Percentiles rank a stretch among this genome's conserved stretches.
Evolutionary conservation across 2,797 vertebrate genomes (phyloP).

Genomic region (Bradypodion ventrale): DNA sequence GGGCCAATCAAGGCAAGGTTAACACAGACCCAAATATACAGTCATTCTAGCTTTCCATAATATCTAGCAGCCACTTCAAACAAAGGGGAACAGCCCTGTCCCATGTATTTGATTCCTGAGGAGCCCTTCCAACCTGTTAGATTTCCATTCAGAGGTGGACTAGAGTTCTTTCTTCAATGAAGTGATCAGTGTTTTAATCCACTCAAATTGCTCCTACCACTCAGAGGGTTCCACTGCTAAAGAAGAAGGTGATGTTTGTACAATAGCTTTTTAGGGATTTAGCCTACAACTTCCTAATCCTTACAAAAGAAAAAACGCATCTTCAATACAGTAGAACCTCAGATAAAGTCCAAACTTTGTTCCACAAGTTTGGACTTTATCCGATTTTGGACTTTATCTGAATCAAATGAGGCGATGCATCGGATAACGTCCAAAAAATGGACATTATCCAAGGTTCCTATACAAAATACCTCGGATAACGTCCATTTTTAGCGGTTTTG

Average conservation of each 20-base stretch:
- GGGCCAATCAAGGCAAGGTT: not conserved
- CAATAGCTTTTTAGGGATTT: not conserved
- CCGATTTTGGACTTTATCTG: no score
- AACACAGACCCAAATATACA: not conserved
- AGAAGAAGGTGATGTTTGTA: not conserved
- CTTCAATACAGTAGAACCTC: no score
- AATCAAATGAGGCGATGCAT: no score
- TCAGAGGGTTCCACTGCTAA: not conserved
- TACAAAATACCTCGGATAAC: no score
- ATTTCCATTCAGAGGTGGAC: not conserved
- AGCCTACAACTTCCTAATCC: not conserved
- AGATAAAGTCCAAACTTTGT: no score
- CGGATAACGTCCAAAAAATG: no score
- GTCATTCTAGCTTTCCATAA: not conserved
- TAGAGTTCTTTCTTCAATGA: not conserved
- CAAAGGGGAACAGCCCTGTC: not conserved
- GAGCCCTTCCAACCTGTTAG: not conserved
- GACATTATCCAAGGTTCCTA: no score
- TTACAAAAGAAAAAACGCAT: no score
- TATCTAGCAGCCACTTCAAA: not conserved
- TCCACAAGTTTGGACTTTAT: no score
- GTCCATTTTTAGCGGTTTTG: no score
- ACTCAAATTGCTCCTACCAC: not conserved
- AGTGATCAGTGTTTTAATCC: not conserved
- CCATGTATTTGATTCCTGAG: not conserved